A percentile compares a stretch with the other conserved stretches of the same genome.
These are phyloP conservation scores for Drosophila nasuta DNA, from an alignment of 1,140 invertebrate species.

Conservation along the genomic window DNA sequence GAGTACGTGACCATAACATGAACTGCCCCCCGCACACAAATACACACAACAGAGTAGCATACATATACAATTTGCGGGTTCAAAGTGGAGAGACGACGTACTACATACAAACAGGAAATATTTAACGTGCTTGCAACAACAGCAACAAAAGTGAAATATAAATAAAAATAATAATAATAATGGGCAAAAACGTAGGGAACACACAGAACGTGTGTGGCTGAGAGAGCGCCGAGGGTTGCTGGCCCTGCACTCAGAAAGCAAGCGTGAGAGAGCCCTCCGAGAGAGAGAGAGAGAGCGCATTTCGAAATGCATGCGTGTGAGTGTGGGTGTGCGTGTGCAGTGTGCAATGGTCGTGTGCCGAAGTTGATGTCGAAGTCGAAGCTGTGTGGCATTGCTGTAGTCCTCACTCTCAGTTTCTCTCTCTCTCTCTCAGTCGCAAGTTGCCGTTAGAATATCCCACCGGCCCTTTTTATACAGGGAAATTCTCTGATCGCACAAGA, in stretches of 20 bases:
- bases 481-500: slow-evolving; percentile 50
- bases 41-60: slow-evolving; percentile 20
- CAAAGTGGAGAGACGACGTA: slow-evolving; percentile 57
- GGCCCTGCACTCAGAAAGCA: slow-evolving; percentile 13
- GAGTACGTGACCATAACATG: slow-evolving; percentile 78
- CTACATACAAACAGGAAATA: slow-evolving; percentile 77
- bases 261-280: slow-evolving; percentile 4
- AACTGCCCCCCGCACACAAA: slow-evolving; percentile 50
- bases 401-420: slow-evolving; percentile 29
- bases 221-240: slow-evolving; percentile 25
- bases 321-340: slow-evolving; percentile 31
- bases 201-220: slow-evolving; percentile 26
- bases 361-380: slow-evolving; percentile 18
- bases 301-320: slow-evolving; percentile 30
- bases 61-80: slow-evolving; percentile 64
- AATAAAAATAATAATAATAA: slow-evolving; percentile 83
- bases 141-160: slow-evolving; percentile 66
- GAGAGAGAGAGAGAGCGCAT: slow-evolving; percentile 11
- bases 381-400: slow-evolving; percentile 30
- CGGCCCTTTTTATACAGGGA: slow-evolving; percentile 56
- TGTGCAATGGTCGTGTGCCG: slow-evolving; percentile 50
- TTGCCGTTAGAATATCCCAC: slow-evolving; percentile 67
- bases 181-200: slow-evolving; percentile 72
- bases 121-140: slow-evolving; percentile 79
- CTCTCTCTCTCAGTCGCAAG: slow-evolving; percentile 16